Percentiles rank a stretch among this genome's conserved stretches.
These are phyloP conservation scores for Elmis aenea DNA, from an alignment of 2,888 invertebrate species.

Conservation along the genomic window DNA sequence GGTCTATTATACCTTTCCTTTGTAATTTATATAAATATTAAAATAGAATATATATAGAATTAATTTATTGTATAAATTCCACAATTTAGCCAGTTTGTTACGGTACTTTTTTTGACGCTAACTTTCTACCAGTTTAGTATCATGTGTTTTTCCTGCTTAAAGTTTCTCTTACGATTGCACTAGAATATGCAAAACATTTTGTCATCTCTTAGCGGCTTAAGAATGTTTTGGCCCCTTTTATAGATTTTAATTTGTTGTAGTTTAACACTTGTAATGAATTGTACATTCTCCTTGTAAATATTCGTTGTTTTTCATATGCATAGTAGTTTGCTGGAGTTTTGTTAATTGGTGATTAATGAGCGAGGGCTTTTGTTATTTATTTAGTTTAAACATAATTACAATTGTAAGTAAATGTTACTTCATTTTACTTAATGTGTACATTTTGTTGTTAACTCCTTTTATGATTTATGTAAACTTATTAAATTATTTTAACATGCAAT, in stretches of 20 bases:
- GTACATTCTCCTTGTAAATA: slow-evolving; percentile 41
- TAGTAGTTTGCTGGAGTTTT: slow-evolving; percentile 21
- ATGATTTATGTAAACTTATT: slow-evolving; percentile 27
- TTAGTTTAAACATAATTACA: slow-evolving; percentile 31
- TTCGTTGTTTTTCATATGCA: slow-evolving; percentile 26
- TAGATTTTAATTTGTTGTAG: too few species aligned
- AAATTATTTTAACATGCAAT: slow-evolving; percentile 42
- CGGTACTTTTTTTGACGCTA: too few species aligned
- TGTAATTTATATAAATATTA: too few species aligned
- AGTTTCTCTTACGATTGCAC: too few species aligned
- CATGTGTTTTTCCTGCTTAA: too few species aligned
- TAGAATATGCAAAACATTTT: too few species aligned
- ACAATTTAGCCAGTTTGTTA: too few species aligned
- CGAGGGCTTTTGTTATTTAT: slow-evolving; percentile 32
- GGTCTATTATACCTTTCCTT: slow-evolving; percentile 13
- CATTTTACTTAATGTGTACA: slow-evolving; percentile 38
- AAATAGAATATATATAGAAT: too few species aligned
- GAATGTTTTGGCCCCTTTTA: too few species aligned
- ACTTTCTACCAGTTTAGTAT: too few species aligned
- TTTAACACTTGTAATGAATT: slow-evolving; percentile 30
- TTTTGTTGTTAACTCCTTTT: slow-evolving; percentile 40
- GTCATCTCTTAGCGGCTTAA: too few species aligned
- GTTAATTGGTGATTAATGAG: slow-evolving; percentile 29
- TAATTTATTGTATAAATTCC: too few species aligned
- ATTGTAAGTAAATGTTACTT: slow-evolving; percentile 33